Evolutionary conservation across 2,888 invertebrate genomes (phyloP), one percentile per base, ranked within the genome.

Genomic region (Eustalomyia histrio): DNA sequence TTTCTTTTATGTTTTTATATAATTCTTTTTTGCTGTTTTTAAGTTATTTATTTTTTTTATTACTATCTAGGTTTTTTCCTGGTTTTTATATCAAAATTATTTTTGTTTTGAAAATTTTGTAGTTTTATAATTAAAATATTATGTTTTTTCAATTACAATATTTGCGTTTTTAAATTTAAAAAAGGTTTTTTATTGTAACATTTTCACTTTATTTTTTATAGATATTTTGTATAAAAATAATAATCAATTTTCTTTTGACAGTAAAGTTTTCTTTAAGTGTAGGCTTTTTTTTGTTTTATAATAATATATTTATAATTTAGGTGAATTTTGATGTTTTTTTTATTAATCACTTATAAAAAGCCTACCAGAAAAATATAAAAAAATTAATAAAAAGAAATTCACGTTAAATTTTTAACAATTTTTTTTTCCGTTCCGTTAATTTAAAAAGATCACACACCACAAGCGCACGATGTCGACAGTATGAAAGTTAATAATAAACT

Each of bases 401-500:
- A 63, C 63, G 63, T 63, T 63, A 63, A 24, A 63, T 39, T 39
- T 39, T 29, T 21, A 21, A 21, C 21, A 21, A 63, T 63, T 63
- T 24, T 3, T 9, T 39, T 39, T 29, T n/a, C n/a, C n/a, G 29
- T 29, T 39, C 39, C 63, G 63, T 43, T 47, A 68, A 21, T 10
- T 14, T 14, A 61, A 73, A 50, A 79, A 52, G 72, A 72, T 82
- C 64, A 76, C 75, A 75, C 3, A n/a, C n/a, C n/a, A 79, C 82
- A 33, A 75, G 79, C 82, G 76, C 67, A 79, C 82, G 68, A 57
- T 68, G 75, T 52, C 52, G 50, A 72, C 82, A 53, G 72, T 53
- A 63, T 79, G 79, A 82, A 72, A 78, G 82, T 79, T 72, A 79
- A 79, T 79, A 76, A 79, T 68, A 72, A 82, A 82, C 82, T 79